Conservation (phyloP, 2,113 vertebrate genomes). For the human (Homo sapiens) region GRCh38 chr7:66671001-66671500, state of each 20-base stretch:
- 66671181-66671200: neutral
- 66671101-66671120: too few species aligned
- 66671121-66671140: too few species aligned
- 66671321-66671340: neutral
- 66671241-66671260: neutral
- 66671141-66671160: too few species aligned
- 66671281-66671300: neutral
- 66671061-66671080: too few species aligned
- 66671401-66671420: neutral
- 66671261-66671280: neutral
- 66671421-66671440: neutral
- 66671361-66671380: neutral
- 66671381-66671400: neutral
- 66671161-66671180: too few species aligned
- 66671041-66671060: too few species aligned
- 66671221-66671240: neutral
- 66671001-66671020: too few species aligned
- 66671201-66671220: neutral
- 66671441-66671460: neutral
- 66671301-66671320: neutral
- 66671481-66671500: neutral
- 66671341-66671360: neutral
- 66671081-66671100: too few species aligned
- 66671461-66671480: fast-evolving
- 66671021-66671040: too few species aligned